Percentiles rank a stretch among this genome's conserved stretches.
These are phyloP conservation scores for Romanogobio albipinnatus DNA, from an alignment of 2,113 vertebrate genomes.

Conservation along the genomic window DNA sequence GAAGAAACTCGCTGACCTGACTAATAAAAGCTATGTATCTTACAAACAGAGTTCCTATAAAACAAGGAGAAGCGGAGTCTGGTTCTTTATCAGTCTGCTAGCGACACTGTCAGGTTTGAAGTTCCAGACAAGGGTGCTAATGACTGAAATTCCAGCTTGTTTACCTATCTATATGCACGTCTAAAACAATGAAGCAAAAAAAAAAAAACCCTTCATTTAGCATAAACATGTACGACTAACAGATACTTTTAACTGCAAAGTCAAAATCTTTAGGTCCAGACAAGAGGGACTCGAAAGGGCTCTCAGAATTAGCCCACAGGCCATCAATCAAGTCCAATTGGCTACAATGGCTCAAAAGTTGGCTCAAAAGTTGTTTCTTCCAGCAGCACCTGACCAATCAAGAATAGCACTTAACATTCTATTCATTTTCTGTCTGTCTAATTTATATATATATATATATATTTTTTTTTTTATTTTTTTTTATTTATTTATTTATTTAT, in stretches of 20 bases:
- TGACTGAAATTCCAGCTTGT: background rate
- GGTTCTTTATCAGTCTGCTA: background rate
- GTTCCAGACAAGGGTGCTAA: background rate
- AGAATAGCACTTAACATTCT: too few species aligned
- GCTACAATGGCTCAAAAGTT: background rate
- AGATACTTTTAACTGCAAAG: background rate
- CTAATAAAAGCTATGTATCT: slow-evolving; percentile 17
- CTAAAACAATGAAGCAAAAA: background rate
- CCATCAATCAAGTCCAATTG: background rate
- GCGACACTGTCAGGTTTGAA: background rate
- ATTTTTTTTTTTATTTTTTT: too few species aligned
- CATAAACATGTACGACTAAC: background rate
- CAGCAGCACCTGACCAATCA: too few species aligned
- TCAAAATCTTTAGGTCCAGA: background rate
- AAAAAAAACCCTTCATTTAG: background rate
- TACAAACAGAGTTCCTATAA: background rate
- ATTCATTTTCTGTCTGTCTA: too few species aligned
- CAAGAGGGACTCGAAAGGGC: background rate
- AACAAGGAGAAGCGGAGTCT: background rate
- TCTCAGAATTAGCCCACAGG: background rate
- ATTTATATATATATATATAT: too few species aligned
- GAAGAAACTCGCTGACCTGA: slow-evolving; percentile 5
- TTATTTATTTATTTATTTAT: too few species aligned
- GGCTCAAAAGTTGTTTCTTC: too few species aligned
- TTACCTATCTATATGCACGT: background rate